Base-by-base conservation (phyloP, 2,113 vertebrate species). In the Urocynchramus pylzowi region DNA sequence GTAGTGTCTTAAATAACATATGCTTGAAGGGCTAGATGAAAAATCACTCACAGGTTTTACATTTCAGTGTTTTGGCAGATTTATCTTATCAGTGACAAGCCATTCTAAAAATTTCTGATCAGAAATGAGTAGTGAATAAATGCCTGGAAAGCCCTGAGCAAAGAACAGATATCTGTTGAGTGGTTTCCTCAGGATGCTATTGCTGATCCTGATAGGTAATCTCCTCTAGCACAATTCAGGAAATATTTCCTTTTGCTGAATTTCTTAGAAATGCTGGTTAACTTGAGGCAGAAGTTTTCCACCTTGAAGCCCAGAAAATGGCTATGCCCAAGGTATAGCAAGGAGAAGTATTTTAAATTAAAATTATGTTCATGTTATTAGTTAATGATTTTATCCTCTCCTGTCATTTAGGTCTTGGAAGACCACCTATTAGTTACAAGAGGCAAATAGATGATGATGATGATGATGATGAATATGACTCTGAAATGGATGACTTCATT, bases 401-500 rank as follows among this genome's bases (percentile, higher is more conserved):
- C 18, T 90, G 27, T 84, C 26, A 33, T 53, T 83, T 95, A 98
- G 98, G 97, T 95, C 91, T 97, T 95, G 97, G 97, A 98, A 99
- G 98, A 91, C 87, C 99, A 37, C 98, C 98, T 45, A 95, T 99
- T 96, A 97, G 93, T 91, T 98, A 97, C 79, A 98, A 98, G 95
- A 97, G 98, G 71, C 97, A 97, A 98, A 97, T 98, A 98, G 92
- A 98, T 53, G 99, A 99, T 42, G 98, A 98, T 20, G 99, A 99
- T 21, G 99, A 99, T 21, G 99, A 99, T 24, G 99, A 99, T 1
- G 99, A 99, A 22, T 98, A 99, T 41, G 99, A 99, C 95, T 98
- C 99, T 16, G 99, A 99, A 97, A 99, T 99, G 99, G 99, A 99
- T 4, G 99, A 99, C 91, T 99, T 99, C 94, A 99, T 99, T 50